Conservation (phyloP, 2,797 vertebrate species). For the Chrysocyon brachyurus region DNA sequence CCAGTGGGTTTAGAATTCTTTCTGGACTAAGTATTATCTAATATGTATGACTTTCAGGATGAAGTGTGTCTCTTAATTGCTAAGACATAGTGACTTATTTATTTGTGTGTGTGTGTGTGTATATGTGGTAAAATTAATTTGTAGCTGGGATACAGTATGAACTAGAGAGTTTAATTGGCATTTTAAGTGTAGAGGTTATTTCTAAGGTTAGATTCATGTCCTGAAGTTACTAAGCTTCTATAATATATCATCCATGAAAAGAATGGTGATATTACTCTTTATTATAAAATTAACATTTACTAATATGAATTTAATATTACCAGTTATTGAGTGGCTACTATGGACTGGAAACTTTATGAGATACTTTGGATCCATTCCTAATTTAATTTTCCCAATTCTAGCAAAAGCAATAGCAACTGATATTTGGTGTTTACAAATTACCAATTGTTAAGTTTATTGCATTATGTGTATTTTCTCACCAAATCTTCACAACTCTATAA, state of each 20-base stretch:
- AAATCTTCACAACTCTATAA: conserved; percentile 9
- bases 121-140: conserved; percentile 33
- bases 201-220: conserved; percentile 58
- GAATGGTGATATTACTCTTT: conserved; percentile 56
- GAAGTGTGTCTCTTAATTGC: conserved; percentile 5
- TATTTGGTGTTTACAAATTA: conserved; percentile 62
- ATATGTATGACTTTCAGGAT: conserved; percentile 20
- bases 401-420: conserved; percentile 42
- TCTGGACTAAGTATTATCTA: conserved; percentile 6
- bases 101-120: not conserved
- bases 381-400: conserved; percentile 62
- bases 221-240: conserved; percentile 33
- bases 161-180: conserved; percentile 46
- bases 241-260: conserved; percentile 45
- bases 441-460: conserved; percentile 18
- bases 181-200: conserved; percentile 31
- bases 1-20: not conserved
- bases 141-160: not conserved
- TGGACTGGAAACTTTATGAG: not conserved
- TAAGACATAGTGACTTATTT: not conserved
- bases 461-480: conserved; percentile 56
- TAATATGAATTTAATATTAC: conserved; percentile 47
- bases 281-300: conserved; percentile 59
- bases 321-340: conserved; percentile 26
- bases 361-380: conserved; percentile 23